phyloP scores from a whole-genome alignment of 2,888 invertebrate species.

The Thecophora atra region DNA sequence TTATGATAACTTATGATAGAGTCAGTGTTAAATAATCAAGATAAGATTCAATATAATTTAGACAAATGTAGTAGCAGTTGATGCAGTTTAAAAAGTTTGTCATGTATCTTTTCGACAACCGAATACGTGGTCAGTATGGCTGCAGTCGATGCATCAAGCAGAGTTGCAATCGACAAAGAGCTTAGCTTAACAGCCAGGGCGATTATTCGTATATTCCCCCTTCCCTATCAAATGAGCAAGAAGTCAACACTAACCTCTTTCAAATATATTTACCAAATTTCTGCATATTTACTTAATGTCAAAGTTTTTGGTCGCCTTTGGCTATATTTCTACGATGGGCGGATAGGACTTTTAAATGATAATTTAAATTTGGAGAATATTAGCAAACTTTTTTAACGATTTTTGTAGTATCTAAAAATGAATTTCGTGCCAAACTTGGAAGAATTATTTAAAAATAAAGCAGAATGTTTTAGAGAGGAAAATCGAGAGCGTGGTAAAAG shows the following conservation, averaged over 20 bases:
- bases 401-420: no score
- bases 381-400: no score
- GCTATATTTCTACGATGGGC: no score
- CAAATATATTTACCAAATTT: slow-evolving; percentile 7
- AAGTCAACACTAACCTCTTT: slow-evolving; percentile 1
- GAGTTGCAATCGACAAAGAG: background rate
- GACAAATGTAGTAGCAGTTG: background rate
- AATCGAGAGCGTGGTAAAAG: background rate
- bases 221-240: background rate
- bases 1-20: no score
- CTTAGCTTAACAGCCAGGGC: background rate
- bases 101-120: background rate
- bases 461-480: background rate
- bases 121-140: background rate
- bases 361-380: no score
- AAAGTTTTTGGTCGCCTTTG: background rate
- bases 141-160: background rate
- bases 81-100: background rate
- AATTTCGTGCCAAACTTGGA: background rate
- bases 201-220: background rate
- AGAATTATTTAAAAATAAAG: background rate
- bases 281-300: slow-evolving; percentile 1
- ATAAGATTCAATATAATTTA: background rate
- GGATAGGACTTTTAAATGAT: no score
- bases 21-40: no score